Evolutionary conservation across 2,797 vertebrate species (phyloP), one percentile per base, ranked within the genome.

Genomic region (Taeniopygia guttata): DNA sequence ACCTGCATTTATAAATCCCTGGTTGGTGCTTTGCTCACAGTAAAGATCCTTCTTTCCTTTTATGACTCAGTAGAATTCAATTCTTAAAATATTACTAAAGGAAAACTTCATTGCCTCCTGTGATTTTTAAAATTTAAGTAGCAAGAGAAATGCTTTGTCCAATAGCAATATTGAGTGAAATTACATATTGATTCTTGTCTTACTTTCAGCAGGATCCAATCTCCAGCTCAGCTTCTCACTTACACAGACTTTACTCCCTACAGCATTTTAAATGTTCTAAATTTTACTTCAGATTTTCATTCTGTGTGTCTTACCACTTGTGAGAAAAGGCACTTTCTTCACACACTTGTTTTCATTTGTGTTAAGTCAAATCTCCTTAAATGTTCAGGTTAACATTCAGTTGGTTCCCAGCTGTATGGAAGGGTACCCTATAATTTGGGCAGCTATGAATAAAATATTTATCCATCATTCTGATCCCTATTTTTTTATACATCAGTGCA

Each of bases 341-440:
- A 36, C 5, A 10, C 11, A 51, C 21, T 63, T 73, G 5, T 83
- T 87, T 85, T 19, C 36, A 62, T 58, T 13, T 62, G 13, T 29
- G 23, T 14, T 36, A 81, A 74, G 10, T 25, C 13, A 83, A 93
- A 58, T 54, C 27, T 18, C 83, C n/a, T 69, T 59, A 43, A 69
- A 49, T 3, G 1, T 30, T 54, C 29, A 46, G 16, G 30, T 46
- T 30, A 34, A 42, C 0, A 0, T 70, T 70, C 43, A 48, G 2
- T 8, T 42, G 2, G 1, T 32, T 56, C 56, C n/a, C 30, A 56
- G 73, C 36, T 29, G 43, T 58, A 67, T 4, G 36, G 20, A 78
- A 29, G 10, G 14, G 26, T 14, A 79, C 2, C 7, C 38, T 32
- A 4, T 8, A 22, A 19, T 58, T 56, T 27, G 18, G 14, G 15